Percentiles rank a stretch among this genome's conserved stretches.
phyloP scores from a whole-genome alignment of 2,888 invertebrate genomes.

The Hydrotaea cyrtoneurina region DNA sequence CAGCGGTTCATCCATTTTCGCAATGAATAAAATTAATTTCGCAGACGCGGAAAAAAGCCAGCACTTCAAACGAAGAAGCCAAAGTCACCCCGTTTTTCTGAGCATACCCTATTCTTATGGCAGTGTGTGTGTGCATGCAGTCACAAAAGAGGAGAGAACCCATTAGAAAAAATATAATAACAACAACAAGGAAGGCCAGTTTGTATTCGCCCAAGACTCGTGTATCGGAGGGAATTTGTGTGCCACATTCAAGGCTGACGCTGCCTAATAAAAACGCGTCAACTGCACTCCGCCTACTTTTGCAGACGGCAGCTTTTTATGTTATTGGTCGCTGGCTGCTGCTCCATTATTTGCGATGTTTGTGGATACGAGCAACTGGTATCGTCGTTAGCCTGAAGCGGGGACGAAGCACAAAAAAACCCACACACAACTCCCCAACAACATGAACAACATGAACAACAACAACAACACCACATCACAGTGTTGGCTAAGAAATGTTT shows the following conservation, averaged over 20 bases:
- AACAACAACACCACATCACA: neutral
- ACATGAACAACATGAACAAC: neutral
- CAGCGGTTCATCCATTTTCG: neutral
- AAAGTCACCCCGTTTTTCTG: slow-evolving; percentile 22
- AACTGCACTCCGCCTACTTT: slow-evolving; percentile 66
- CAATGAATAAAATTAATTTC: slow-evolving; percentile 47
- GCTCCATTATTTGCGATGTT: neutral
- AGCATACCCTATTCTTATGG: neutral
- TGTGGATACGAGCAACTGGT: slow-evolving; percentile 33
- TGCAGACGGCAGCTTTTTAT: slow-evolving; percentile 60
- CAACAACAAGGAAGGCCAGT: neutral
- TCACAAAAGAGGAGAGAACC: slow-evolving; percentile 6
- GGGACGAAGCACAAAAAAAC: neutral
- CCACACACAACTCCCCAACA: neutral
- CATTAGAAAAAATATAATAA: slow-evolving; percentile 20
- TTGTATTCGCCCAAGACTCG: slow-evolving; percentile 3
- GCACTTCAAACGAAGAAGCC: neutral
- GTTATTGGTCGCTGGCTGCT: slow-evolving; percentile 54
- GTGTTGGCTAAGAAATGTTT: too few relatives aligned
- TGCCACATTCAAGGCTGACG: slow-evolving; percentile 31
- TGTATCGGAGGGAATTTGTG: slow-evolving; percentile 1
- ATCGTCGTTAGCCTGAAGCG: neutral
- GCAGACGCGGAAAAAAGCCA: slow-evolving; percentile 21
- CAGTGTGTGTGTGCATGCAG: neutral
- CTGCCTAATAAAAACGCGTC: slow-evolving; percentile 62